These are phyloP conservation scores for Hofmannophila pseudospretella DNA, from an alignment of 2,888 invertebrate species.

Conservation along the genomic window DNA sequence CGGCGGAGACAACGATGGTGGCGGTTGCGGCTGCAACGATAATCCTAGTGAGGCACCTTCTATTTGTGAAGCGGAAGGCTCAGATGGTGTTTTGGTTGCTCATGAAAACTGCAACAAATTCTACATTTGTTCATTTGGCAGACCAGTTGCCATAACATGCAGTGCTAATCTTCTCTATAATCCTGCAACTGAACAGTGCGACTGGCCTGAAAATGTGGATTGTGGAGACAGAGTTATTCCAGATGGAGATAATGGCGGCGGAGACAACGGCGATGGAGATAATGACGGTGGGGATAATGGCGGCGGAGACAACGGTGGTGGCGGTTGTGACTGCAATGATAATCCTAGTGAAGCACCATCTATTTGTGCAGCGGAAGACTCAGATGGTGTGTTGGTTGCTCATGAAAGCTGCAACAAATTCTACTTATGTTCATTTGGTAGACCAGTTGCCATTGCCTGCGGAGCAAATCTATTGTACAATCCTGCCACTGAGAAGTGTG, in stretches of 20 bases:
- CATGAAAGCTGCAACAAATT: constrained; percentile 37
- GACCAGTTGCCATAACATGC: constrained; percentile 26
- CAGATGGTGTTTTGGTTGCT: constrained; percentile 30
- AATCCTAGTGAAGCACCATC: constrained; percentile 18
- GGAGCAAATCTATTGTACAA: constrained; percentile 29
- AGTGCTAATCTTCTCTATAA: constrained; percentile 29
- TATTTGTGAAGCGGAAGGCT: constrained; percentile 27
- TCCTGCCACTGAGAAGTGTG: constrained; percentile 28
- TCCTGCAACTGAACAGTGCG: constrained; percentile 27
- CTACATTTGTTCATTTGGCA: constrained; percentile 33
- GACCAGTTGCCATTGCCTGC: constrained; percentile 27
- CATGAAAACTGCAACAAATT: constrained; percentile 36
- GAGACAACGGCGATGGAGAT: neutral
- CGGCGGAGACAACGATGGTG: neutral
- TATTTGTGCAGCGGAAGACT: constrained; percentile 28
- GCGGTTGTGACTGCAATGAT: constrained; percentile 15
- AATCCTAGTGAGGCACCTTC: constrained; percentile 25
- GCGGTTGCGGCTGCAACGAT: constrained; percentile 13
- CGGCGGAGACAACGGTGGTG: constrained; percentile 1
- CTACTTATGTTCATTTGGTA: constrained; percentile 31
- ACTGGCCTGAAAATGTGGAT: constrained; percentile 35
- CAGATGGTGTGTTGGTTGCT: constrained; percentile 30
- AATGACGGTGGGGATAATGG: constrained; percentile 1
- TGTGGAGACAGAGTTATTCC: constrained; percentile 28
- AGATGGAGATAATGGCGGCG: constrained; percentile 4